These are phyloP conservation scores for Drosophila auraria DNA, from an alignment of 1,140 invertebrate species.

Conservation along the genomic window DNA sequence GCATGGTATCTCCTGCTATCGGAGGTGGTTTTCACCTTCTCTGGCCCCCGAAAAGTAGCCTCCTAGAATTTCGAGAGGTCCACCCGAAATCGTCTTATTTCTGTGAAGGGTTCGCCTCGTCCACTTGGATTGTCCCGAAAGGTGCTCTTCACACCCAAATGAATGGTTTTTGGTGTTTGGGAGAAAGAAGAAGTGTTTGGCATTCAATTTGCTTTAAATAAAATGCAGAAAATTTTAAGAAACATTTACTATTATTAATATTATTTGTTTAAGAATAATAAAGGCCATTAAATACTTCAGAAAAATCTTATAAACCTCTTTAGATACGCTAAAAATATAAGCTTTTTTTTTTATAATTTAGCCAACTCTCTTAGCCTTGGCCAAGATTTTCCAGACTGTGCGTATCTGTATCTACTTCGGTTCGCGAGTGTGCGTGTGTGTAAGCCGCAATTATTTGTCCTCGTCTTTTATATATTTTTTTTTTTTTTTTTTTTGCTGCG, in stretches of 20 bases:
- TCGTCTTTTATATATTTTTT: neutral
- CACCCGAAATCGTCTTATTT: constrained; percentile 57
- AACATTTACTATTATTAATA: too few species aligned
- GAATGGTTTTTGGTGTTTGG: constrained; percentile 7
- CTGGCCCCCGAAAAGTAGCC: constrained; percentile 8
- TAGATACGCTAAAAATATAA: too few species aligned
- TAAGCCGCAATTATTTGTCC: constrained; percentile 56
- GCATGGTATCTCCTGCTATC: constrained; percentile 8
- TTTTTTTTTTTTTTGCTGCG: constrained; percentile 6
- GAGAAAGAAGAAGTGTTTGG: neutral
- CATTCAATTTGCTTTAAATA: neutral
- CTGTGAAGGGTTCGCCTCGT: constrained; percentile 46
- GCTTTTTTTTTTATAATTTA: too few species aligned
- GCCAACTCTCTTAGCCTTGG: constrained; percentile 8
- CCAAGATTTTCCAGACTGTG: constrained; percentile 1
- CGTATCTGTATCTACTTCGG: neutral
- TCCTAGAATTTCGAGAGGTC: constrained; percentile 13
- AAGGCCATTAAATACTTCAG: too few species aligned
- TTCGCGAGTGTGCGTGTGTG: constrained; percentile 9
- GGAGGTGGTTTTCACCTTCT: neutral
- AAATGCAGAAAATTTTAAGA: neutral
- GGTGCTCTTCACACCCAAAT: constrained; percentile 28
- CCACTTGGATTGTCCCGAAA: constrained; percentile 1
- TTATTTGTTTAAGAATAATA: too few species aligned
- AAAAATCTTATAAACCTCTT: neutral